A percentile compares a stretch with the other conserved stretches of the same genome.
phyloP scores from a whole-genome alignment of 1,140 invertebrate species.

The Caenorhabditis brenneri region DNA sequence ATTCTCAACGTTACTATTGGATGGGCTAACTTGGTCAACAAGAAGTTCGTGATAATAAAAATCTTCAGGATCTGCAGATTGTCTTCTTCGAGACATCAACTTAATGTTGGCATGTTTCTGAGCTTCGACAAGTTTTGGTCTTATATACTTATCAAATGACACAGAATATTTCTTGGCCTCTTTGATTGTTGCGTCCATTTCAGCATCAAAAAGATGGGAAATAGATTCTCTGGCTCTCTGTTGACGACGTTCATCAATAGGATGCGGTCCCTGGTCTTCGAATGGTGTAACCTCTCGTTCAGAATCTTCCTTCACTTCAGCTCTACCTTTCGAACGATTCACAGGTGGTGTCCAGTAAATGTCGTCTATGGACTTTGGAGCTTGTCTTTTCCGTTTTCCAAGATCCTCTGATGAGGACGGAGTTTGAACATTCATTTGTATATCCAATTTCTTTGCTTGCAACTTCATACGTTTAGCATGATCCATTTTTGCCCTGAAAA shows the following conservation, averaged over 20 bases:
- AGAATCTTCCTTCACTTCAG: background rate
- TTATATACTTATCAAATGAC: background rate
- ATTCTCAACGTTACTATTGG: conserved; percentile 7
- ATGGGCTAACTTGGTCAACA: conserved; percentile 1
- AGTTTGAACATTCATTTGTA: background rate
- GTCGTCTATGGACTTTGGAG: background rate
- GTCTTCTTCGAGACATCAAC: background rate
- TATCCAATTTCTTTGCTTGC: conserved; percentile 10
- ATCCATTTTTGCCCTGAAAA: conserved; percentile 11
- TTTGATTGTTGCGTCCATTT: conserved; percentile 20
- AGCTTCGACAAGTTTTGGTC: background rate
- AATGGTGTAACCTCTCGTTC: background rate
- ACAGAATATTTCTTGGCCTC: background rate
- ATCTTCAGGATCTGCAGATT: conserved; percentile 13
- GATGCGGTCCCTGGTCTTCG: background rate
- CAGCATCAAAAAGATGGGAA: conserved; percentile 7
- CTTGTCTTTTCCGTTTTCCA: conserved; percentile 3
- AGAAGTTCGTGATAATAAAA: conserved; percentile 17
- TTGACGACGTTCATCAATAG: background rate
- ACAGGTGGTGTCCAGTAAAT: background rate
- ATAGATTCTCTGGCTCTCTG: background rate
- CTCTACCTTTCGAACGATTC: background rate
- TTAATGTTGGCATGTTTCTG: background rate
- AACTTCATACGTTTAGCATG: background rate
- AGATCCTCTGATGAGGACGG: background rate